Percentiles rank a stretch among this genome's conserved stretches.
Evolutionary conservation across 2,113 vertebrate species (phyloP).

Genomic region (Jacana jacana): DNA sequence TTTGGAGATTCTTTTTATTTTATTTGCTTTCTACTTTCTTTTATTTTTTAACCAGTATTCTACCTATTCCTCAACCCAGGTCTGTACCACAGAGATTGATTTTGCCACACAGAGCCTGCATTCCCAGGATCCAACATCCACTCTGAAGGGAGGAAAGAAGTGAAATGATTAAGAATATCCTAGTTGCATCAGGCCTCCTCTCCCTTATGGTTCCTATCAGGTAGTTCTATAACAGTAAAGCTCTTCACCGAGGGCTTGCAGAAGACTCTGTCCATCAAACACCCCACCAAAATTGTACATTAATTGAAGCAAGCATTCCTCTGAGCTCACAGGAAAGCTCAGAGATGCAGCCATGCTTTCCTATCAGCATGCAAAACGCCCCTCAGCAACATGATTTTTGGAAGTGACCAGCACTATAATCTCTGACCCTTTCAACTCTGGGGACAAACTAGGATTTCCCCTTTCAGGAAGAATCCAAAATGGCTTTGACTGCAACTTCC

Average conservation of each 20-base stretch:
- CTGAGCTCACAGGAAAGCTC: not conserved
- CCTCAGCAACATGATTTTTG: fast-evolving
- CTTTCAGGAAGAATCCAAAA: not conserved
- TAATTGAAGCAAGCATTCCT: not conserved
- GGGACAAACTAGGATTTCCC: not conserved
- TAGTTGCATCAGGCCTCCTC: not conserved
- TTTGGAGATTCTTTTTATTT: not conserved
- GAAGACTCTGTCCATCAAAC: not conserved
- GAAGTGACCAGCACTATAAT: not conserved
- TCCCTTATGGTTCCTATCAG: not conserved
- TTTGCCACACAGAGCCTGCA: not conserved
- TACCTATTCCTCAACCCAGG: not conserved
- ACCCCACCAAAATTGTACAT: fast-evolving
- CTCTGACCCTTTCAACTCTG: not conserved
- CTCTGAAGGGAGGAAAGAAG: not conserved
- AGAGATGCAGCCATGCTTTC: not conserved
- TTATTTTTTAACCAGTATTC: not conserved
- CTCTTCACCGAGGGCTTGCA: not conserved
- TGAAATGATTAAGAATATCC: not conserved
- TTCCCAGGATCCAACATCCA: not conserved
- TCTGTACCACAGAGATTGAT: not conserved
- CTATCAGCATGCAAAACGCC: not conserved
- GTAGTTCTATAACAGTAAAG: not conserved
- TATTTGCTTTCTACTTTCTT: not conserved
- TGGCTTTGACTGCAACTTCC: not conserved